Conservation (phyloP, 1,140 invertebrate species). For the Ruditapes philippinarum region DNA sequence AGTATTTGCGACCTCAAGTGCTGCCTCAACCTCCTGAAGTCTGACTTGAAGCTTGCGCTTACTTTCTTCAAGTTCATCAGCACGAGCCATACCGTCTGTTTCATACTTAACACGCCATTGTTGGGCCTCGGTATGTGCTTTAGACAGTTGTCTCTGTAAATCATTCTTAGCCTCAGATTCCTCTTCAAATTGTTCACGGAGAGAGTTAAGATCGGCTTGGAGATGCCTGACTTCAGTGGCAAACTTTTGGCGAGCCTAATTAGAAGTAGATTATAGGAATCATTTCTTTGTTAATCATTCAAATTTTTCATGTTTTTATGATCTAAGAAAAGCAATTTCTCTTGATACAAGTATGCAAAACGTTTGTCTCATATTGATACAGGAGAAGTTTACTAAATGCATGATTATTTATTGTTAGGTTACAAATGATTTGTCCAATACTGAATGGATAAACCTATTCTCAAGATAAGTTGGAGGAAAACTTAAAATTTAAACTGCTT, state of each 20-base stretch:
- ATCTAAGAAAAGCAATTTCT: too few species aligned
- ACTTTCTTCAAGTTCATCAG: conserved; percentile 96
- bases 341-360: too few species aligned
- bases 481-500: too few species aligned
- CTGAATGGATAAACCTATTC: too few species aligned
- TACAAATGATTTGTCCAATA: too few species aligned
- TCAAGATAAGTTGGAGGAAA: too few species aligned
- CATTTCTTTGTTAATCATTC: too few species aligned
- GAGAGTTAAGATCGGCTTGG: conserved; percentile 95
- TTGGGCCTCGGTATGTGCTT: conserved; percentile 93
- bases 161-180: conserved; percentile 99
- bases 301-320: too few species aligned
- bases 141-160: conserved; percentile 87
- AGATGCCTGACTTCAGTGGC: conserved; percentile 33
- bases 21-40: conserved; percentile 97
- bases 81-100: conserved; percentile 46
- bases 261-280: too few species aligned
- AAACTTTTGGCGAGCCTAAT: conserved; percentile 46
- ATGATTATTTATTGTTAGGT: too few species aligned
- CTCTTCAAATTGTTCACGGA: conserved; percentile 98
- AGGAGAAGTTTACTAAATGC: too few species aligned
- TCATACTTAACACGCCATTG: conserved; percentile 87
- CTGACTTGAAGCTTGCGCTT: conserved; percentile 97
- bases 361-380: too few species aligned
- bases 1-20: conserved; percentile 96